phyloP scores from a whole-genome alignment of 2,797 vertebrate genomes.

The Melopsittacus undulatus region DNA sequence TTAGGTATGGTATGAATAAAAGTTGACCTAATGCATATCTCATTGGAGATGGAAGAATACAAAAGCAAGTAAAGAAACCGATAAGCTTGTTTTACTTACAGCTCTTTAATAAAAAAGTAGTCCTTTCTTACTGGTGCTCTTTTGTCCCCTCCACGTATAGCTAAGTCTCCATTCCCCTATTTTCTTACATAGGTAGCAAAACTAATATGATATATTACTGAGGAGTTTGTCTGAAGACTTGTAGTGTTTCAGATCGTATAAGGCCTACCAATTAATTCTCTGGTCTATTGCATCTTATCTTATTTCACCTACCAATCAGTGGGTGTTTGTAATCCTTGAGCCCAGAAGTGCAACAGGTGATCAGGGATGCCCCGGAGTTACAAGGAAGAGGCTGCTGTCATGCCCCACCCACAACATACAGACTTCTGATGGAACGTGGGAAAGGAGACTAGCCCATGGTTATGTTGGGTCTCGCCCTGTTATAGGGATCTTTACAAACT shows the following conservation, averaged over 20 bases:
- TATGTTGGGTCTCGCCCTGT: accelerated
- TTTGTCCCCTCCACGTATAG: neutral
- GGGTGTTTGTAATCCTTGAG: neutral
- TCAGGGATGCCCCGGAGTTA: neutral
- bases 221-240: neutral
- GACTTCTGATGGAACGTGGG: neutral
- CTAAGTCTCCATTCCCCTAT: neutral
- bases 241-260: neutral
- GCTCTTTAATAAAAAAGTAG: neutral
- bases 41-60: neutral
- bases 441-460: neutral
- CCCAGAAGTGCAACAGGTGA: neutral
- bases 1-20: neutral
- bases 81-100: neutral
- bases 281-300: neutral
- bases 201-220: neutral
- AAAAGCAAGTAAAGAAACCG: neutral
- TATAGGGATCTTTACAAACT: neutral
- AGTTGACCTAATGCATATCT: neutral
- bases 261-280: neutral
- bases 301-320: neutral
- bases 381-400: neutral
- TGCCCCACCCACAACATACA: accelerated
- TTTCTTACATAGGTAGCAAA: neutral
- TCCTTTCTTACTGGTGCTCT: neutral